Percentiles rank a stretch among this genome's conserved stretches.
Conservation (phyloP, 2,113 vertebrate species). For the Trematocara nigrifrons region DNA sequence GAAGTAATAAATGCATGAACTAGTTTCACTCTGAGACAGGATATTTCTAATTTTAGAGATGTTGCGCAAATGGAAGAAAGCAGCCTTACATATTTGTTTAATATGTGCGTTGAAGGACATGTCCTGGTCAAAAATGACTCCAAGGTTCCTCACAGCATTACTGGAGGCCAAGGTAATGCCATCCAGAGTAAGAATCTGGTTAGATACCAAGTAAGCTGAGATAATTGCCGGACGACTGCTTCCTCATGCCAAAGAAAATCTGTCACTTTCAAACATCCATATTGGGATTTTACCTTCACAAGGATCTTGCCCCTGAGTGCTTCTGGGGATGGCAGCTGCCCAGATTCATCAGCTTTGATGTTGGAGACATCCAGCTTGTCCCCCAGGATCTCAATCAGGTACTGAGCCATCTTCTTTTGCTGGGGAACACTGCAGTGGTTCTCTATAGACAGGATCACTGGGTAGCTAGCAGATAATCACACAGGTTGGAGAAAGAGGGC, state of each 20-base stretch:
- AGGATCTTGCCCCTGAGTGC: slow-evolving; percentile 89
- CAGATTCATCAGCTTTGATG: slow-evolving; percentile 73
- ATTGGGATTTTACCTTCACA: slow-evolving; percentile 81
- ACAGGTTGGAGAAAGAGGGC: background rate
- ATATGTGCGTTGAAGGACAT: no score
- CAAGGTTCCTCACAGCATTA: no score
- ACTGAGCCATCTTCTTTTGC: slow-evolving; percentile 98
- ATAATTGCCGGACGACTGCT: background rate
- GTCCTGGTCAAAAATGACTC: no score
- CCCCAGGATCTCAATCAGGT: slow-evolving; percentile 84
- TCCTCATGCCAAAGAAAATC: background rate
- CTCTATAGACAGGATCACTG: slow-evolving; percentile 94
- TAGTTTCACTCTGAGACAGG: no score
- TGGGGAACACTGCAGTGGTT: slow-evolving; percentile 96
- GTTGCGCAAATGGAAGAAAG: no score
- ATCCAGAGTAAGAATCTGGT: no score
- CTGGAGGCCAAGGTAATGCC: no score
- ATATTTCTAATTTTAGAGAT: no score
- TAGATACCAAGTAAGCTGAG: background rate
- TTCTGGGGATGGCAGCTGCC: slow-evolving; percentile 85
- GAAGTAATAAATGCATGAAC: no score
- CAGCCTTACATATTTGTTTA: no score
- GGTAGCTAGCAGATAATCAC: slow-evolving; percentile 75
- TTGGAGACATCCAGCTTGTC: slow-evolving; percentile 89
- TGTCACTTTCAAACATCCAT: background rate